A percentile compares a stretch with the other conserved stretches of the same genome.
Conservation (phyloP, 1,140 invertebrate species). For the Chymomyza costata region DNA sequence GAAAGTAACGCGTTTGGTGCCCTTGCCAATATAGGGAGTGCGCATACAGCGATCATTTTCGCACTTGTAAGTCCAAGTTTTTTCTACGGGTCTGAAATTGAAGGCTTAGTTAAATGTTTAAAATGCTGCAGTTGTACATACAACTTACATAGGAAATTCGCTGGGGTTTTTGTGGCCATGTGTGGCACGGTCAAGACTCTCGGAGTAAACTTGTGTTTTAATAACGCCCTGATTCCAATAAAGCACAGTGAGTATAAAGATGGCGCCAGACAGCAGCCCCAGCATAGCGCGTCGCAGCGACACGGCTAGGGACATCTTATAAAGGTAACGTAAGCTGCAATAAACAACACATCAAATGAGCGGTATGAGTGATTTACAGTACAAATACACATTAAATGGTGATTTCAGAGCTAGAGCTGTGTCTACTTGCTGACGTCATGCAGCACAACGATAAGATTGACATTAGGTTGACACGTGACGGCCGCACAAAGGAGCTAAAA, state of each 20-base stretch:
- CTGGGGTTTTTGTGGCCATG: constrained; percentile 34
- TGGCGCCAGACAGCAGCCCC: constrained; percentile 55
- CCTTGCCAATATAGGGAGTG: constrained; percentile 39
- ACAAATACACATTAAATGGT: background rate
- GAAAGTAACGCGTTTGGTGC: constrained; percentile 67
- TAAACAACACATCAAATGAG: background rate
- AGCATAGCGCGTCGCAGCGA: constrained; percentile 64
- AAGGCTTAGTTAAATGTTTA: background rate
- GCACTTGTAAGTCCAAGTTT: constrained; percentile 73
- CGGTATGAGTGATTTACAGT: constrained; percentile 4
- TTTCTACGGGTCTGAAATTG: constrained; percentile 62
- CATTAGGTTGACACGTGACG: constrained; percentile 2
- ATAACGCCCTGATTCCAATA: constrained; percentile 71
- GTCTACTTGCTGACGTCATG: constrained; percentile 44
- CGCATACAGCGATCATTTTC: constrained; percentile 67
- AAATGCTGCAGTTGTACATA: too few species aligned
- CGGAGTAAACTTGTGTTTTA: constrained; percentile 57
- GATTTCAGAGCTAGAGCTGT: too few species aligned
- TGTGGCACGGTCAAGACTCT: constrained; percentile 43
- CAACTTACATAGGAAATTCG: constrained; percentile 54
- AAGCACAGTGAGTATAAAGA: constrained; percentile 67
- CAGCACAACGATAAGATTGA: too few species aligned
- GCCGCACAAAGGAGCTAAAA: background rate
- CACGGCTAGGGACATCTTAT: constrained; percentile 74
- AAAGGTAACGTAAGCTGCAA: constrained; percentile 68